A percentile compares a stretch with the other conserved stretches of the same genome.
phyloP scores from a whole-genome alignment of 1,140 invertebrate species.

The Phymastichus coffea region DNA sequence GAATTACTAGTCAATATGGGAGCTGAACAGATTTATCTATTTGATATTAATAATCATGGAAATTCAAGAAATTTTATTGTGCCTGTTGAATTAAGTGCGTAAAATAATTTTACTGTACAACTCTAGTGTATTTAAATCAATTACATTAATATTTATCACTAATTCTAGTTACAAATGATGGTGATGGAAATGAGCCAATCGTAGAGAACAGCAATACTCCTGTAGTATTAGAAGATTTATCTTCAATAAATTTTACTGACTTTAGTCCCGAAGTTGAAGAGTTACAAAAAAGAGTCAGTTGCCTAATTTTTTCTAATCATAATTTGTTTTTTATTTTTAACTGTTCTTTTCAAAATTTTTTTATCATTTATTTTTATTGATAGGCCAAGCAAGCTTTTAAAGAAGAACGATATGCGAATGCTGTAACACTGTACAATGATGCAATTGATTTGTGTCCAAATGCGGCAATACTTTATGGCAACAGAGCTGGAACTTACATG shows the following conservation, averaged over 20 bases:
- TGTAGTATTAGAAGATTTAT: slow-evolving; percentile 32
- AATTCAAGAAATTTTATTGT: slow-evolving; percentile 40
- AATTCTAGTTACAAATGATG: slow-evolving; percentile 11
- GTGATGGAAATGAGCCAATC: slow-evolving; percentile 2
- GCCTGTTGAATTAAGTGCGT: slow-evolving; percentile 41
- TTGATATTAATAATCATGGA: slow-evolving; percentile 65
- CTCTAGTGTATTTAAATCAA: not conserved
- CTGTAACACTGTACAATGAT: slow-evolving; percentile 80
- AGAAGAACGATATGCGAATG: slow-evolving; percentile 68
- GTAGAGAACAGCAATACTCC: not conserved
- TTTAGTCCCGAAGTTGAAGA: slow-evolving; percentile 45
- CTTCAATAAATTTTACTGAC: slow-evolving; percentile 36
- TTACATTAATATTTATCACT: not conserved
- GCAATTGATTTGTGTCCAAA: slow-evolving; percentile 70
- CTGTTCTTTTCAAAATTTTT: too few species aligned
- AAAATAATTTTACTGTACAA: not conserved
- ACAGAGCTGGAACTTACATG: slow-evolving; percentile 85
- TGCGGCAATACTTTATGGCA: slow-evolving; percentile 79
- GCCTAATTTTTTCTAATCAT: slow-evolving; percentile 15
- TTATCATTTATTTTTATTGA: slow-evolving; percentile 36
- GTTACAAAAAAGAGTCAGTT: slow-evolving; percentile 44
- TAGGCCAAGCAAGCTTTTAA: slow-evolving; percentile 80
- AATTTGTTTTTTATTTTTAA: slow-evolving; percentile 13
- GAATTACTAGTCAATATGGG: slow-evolving; percentile 94
- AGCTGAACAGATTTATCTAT: slow-evolving; percentile 94